These are phyloP conservation scores for Brachionichthys hirsutus DNA, from an alignment of 2,113 vertebrate genomes.

Conservation along the genomic window DNA sequence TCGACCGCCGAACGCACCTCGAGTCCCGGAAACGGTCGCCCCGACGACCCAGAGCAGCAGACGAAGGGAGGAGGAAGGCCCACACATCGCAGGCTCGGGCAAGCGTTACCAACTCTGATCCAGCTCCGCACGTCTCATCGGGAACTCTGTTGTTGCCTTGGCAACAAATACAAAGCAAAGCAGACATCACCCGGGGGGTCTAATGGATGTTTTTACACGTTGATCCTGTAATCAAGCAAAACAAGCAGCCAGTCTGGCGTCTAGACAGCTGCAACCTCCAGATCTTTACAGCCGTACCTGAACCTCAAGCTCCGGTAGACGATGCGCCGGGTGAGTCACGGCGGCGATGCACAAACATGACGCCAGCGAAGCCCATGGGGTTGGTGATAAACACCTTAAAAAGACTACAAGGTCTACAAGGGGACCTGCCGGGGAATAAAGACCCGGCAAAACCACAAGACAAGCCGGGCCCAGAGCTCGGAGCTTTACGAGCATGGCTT, in stretches of 20 bases:
- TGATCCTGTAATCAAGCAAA: constrained; percentile 38
- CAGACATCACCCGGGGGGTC: constrained; percentile 33
- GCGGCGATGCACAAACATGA: not conserved
- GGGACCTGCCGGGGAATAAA: constrained; percentile 3
- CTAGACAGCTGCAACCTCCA: constrained; percentile 32
- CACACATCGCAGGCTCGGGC: constrained; percentile 43
- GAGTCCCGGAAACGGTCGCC: constrained; percentile 15
- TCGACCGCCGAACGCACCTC: constrained; percentile 24
- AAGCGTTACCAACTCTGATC: constrained; percentile 7
- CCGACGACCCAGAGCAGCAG: constrained; percentile 50
- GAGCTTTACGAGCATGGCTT: constrained; percentile 28
- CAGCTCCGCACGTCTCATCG: constrained; percentile 17
- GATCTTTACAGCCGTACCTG: constrained; percentile 26
- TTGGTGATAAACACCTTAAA: not conserved
- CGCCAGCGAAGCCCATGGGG: not conserved
- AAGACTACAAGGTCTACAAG: not conserved
- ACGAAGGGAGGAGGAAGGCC: constrained; percentile 22
- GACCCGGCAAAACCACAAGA: constrained; percentile 20
- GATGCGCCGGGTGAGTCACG: constrained; percentile 26
- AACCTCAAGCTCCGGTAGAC: constrained; percentile 10
- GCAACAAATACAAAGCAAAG: not conserved
- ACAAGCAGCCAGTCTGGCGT: constrained; percentile 35
- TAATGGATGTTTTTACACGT: constrained; percentile 21
- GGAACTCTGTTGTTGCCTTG: not conserved
- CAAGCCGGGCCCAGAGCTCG: constrained; percentile 34